Percentiles rank a stretch among this genome's conserved stretches.
phyloP scores from a whole-genome alignment of 2,113 vertebrate genomes.

The Papio anubis region DNA sequence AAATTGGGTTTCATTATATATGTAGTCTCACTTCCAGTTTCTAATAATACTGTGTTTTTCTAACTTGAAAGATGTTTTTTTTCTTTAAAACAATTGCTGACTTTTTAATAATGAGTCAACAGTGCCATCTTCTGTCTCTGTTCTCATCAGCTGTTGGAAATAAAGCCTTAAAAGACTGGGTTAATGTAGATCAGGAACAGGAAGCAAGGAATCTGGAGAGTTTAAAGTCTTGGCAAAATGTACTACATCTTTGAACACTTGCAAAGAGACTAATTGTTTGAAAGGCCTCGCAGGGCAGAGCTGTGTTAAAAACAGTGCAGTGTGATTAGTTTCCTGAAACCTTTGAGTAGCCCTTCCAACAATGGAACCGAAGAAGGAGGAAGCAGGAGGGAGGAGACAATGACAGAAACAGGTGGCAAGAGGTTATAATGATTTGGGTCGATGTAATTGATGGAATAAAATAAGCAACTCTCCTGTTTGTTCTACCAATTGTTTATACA shows the following conservation, averaged over 20 bases:
- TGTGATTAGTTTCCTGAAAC: slow-evolving; percentile 44
- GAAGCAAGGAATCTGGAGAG: slow-evolving; percentile 28
- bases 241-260: background rate
- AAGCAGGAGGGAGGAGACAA: background rate
- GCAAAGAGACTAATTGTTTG: slow-evolving; percentile 45
- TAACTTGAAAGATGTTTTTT: background rate
- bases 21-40: background rate
- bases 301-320: background rate
- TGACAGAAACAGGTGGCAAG: background rate
- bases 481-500: background rate
- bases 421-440: background rate
- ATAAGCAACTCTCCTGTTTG: background rate
- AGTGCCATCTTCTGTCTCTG: slow-evolving; percentile 85
- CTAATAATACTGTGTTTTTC: slow-evolving; percentile 22
- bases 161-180: background rate
- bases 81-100: background rate
- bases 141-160: slow-evolving; percentile 38
- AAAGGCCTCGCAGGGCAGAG: background rate
- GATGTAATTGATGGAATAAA: background rate
- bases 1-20: background rate
- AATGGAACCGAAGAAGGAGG: background rate
- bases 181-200: background rate
- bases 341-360: background rate
- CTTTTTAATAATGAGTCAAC: slow-evolving; percentile 75
- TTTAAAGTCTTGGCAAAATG: background rate